phyloP scores from a whole-genome alignment of 2,888 invertebrate species.

The Oxystoma pomonae region DNA sequence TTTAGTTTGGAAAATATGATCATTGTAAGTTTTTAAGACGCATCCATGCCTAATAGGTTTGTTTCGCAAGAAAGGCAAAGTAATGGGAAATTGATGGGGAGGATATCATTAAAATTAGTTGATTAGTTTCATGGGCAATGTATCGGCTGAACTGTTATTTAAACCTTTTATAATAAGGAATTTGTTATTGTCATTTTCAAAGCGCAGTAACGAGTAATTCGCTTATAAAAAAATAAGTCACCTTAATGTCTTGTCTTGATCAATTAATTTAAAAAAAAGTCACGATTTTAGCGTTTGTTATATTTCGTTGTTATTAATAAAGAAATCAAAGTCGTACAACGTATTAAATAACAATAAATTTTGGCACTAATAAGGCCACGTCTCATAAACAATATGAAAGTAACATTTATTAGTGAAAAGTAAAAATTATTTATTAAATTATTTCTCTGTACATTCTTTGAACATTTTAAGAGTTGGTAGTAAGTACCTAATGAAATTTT shows the following conservation, averaged over 20 bases:
- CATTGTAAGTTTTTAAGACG: too few relatives aligned
- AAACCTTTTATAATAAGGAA: too few relatives aligned
- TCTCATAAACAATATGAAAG: constrained; percentile 17
- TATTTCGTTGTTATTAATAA: constrained; percentile 10
- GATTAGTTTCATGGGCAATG: too few relatives aligned
- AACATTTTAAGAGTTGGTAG: not conserved
- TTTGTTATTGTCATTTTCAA: not conserved
- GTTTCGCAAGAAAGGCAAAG: too few relatives aligned
- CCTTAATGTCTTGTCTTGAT: not conserved
- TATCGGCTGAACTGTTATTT: too few relatives aligned
- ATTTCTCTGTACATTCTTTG: not conserved
- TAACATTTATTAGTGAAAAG: constrained; percentile 5
- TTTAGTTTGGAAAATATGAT: too few relatives aligned
- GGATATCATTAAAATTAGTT: too few relatives aligned
- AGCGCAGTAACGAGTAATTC: not conserved
- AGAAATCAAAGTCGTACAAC: constrained; percentile 14
- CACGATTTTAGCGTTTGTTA: constrained; percentile 8
- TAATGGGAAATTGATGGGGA: too few relatives aligned
- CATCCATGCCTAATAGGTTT: too few relatives aligned
- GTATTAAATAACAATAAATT: constrained; percentile 9
- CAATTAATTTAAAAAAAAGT: constrained; percentile 7
- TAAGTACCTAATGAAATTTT: too few relatives aligned
- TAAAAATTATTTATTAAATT: not conserved
- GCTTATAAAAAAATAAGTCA: not conserved
- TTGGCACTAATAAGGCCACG: constrained; percentile 15